phyloP scores from a whole-genome alignment of 2,888 invertebrate genomes.

The Falcaria lacertinaria region DNA sequence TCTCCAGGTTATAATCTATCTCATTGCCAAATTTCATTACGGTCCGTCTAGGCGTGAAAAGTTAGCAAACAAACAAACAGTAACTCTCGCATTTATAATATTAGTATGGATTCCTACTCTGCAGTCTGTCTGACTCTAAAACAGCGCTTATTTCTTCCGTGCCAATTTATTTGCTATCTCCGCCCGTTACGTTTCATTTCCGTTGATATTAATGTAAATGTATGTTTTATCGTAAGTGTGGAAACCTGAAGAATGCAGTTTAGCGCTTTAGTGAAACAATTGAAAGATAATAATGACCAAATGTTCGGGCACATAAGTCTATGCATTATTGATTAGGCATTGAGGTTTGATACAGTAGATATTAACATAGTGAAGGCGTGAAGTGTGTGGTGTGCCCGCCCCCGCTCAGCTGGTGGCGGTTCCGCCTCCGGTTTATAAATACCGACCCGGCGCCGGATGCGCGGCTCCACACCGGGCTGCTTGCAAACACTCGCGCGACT shows the following conservation, averaged over 20 bases:
- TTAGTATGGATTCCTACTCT: too few relatives aligned
- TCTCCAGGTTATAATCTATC: too few relatives aligned
- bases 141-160: too few relatives aligned
- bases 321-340: slow-evolving; percentile 15
- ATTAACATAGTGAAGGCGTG: slow-evolving; percentile 40
- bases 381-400: slow-evolving; percentile 38
- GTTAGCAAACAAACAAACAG: too few relatives aligned
- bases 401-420: slow-evolving; percentile 47
- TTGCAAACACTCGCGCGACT: slow-evolving; percentile 33
- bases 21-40: too few relatives aligned
- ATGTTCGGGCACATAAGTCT: background rate
- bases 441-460: slow-evolving; percentile 70
- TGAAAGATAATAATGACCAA: background rate
- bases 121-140: too few relatives aligned
- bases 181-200: background rate
- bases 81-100: too few relatives aligned
- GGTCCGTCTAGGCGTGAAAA: too few relatives aligned
- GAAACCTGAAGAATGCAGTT: background rate
- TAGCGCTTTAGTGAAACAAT: background rate
- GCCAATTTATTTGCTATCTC: background rate
- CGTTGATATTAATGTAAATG: background rate
- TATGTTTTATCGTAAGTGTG: background rate
- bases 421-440: slow-evolving; percentile 73
- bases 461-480: slow-evolving; percentile 29
- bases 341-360: slow-evolving; percentile 31